Base-by-base conservation (phyloP, 2,888 invertebrate species). In the Rugalucina vietnamica region DNA sequence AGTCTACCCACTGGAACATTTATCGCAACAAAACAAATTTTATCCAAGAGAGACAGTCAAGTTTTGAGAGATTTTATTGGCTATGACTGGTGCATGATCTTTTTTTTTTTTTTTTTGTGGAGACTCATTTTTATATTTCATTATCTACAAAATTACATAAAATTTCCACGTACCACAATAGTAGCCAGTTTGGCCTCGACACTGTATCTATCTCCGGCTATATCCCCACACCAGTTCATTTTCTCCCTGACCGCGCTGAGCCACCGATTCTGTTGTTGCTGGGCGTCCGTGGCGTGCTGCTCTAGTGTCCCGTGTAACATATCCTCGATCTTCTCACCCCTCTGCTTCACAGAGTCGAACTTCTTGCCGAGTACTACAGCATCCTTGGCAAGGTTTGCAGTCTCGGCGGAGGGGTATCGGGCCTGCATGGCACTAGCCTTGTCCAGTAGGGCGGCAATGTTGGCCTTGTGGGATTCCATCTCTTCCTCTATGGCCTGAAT, bases 151-250 rank as follows among this genome's bases (percentile, higher is more conserved):
- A 49, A 49, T n/a, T 18, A 18, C 14, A 49, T n/a, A 49, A 49
- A 49, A 49, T 49, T 3, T 32, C 24, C n/a, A 43, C 73, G 84
- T 80, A 94, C 94, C 90, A 93, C 93, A 37, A 95, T 91, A n/a
- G 95, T 93, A 0, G 97, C 97, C 97, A 32, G 97, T 96, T 99
- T 99, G 0, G 98, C 98, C 95, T 98, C 98, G 37, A 98, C 96
- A 93, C 98, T 98, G 94, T 98, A 97, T 91, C 98, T 97, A 24
- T 97, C 96, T 0, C 97, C 96, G 0, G 97, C 96, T 89, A 97
- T 97, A 91, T 97, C 98, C 36, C 97, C 96, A 50, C 98, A 96
- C 75, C 75, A 75, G 97, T 8, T 96, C 32, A 97, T 97, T 95
- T 98, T 98, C 93, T 99, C 98, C 86, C 97, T 97, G 88, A 97